Conservation (phyloP, 2,888 invertebrate genomes). For the Morpho achilles region DNA sequence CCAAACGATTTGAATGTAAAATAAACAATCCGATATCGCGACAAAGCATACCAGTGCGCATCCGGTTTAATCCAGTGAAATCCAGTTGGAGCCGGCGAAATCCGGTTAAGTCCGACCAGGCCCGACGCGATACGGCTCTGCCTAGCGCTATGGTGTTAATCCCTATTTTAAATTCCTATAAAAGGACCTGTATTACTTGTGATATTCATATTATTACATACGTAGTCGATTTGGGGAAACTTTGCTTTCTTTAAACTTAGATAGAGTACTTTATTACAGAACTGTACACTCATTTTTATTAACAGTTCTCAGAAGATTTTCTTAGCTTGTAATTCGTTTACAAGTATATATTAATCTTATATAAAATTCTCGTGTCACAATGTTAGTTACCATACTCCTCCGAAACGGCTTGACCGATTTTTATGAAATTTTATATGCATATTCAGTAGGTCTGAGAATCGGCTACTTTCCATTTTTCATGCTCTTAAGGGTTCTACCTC, state of each 20-base stretch:
- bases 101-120: conserved; percentile 53
- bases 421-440: no score
- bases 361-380: no score
- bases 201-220: conserved; percentile 23
- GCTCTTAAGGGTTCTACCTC: no score
- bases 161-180: conserved; percentile 75
- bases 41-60: conserved; percentile 52
- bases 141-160: conserved; percentile 67
- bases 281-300: no score
- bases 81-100: conserved; percentile 60
- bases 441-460: no score
- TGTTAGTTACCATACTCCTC: no score
- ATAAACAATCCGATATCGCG: conserved; percentile 73
- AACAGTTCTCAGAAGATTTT: no score
- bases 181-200: conserved; percentile 61
- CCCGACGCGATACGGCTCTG: conserved; percentile 48
- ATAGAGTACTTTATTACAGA: no score
- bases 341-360: no score
- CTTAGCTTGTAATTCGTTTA: no score
- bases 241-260: background rate
- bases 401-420: no score
- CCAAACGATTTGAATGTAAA: conserved; percentile 55
- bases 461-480: no score
- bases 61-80: conserved; percentile 47
- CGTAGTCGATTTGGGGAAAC: conserved; percentile 13